Base-by-base conservation (phyloP, 2,113 vertebrate genomes). In the Mesitornis unicolor region DNA sequence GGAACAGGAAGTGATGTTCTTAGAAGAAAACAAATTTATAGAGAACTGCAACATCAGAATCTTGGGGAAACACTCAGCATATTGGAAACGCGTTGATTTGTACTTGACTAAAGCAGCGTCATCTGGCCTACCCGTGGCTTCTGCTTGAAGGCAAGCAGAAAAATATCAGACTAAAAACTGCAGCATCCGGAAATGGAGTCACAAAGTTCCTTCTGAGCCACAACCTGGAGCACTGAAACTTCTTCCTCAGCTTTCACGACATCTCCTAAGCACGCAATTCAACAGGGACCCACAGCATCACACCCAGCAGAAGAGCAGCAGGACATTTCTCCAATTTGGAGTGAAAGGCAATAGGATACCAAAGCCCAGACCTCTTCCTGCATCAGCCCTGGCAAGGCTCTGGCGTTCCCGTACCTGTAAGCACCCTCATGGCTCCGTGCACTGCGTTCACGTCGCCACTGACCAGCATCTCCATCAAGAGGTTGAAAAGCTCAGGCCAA, bases 381-480 rank as follows among this genome's bases (percentile, higher is more conserved):
- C 1, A 5, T 10, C 33, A 38, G 40, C 13, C 24, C 0, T 11
- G 77, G 16, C 65, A n/a, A 57, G 35, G 68, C 22, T 17, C 11
- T 2, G 2, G 1, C 29, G 1, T 2, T 35, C 54, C 70, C 94
- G 1, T 96, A 99, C 99, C 99, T 98, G 99, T 99, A 56, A 99
- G 98, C 74, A 99, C 99, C 22, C 99, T 98, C 99, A 99, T 99
- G 97, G 99, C 99, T 24, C 99, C 99, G 3, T 99, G 99, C 90
- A 99, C 99, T 0, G 99, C 99, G 36, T 98, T 99, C 79, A 99
- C 97, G 7, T 99, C 98, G 3, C 99, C 99, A 42, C 99, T 99
- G 95, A 99, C 98, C 98, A 99, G 97, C 99, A 99, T 99, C 94
- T 99, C 99, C 99, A 99, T 99, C 84, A 99, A 98, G 45, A 99